Evolutionary conservation across 2,113 vertebrate species (phyloP).

Genomic region (Oncorhynchus tshawytscha): DNA sequence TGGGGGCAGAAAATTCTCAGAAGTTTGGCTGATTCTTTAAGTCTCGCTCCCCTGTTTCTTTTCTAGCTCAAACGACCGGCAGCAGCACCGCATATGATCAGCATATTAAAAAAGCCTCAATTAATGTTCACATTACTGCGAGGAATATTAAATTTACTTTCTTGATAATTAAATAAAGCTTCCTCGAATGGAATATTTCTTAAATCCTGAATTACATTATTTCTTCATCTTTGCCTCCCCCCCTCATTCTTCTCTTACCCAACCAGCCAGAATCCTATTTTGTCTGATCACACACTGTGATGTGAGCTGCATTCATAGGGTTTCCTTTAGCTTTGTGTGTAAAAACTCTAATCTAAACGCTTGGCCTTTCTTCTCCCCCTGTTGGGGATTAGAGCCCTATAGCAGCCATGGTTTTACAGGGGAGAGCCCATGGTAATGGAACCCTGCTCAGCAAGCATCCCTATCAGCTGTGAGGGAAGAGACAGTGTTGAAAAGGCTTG

Average conservation of each 20-base stretch:
- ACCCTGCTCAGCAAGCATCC: slow-evolving; percentile 5
- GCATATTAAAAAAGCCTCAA: slow-evolving; percentile 66
- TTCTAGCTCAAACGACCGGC: slow-evolving; percentile 51
- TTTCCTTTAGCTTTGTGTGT: slow-evolving; percentile 57
- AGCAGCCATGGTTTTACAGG: slow-evolving; percentile 57
- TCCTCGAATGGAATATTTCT: slow-evolving; percentile 49
- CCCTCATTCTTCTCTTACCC: slow-evolving; percentile 37
- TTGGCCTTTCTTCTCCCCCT: slow-evolving; percentile 41
- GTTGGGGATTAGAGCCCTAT: slow-evolving; percentile 60
- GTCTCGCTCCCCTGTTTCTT: slow-evolving; percentile 42
- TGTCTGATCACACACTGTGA: slow-evolving; percentile 64
- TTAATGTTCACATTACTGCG: slow-evolving; percentile 62
- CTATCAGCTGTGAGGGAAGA: slow-evolving; percentile 30
- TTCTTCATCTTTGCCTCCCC: slow-evolving; percentile 37
- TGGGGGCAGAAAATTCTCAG: slow-evolving; percentile 58
- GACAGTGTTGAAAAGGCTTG: slow-evolving; percentile 37
- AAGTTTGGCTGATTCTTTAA: slow-evolving; percentile 46
- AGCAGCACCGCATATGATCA: slow-evolving; percentile 52
- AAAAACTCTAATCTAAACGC: slow-evolving; percentile 55
- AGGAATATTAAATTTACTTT: slow-evolving; percentile 65
- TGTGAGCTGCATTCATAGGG: slow-evolving; percentile 59
- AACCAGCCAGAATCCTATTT: slow-evolving; percentile 53
- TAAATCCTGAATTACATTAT: slow-evolving; percentile 49
- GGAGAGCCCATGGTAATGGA: slow-evolving; percentile 53
- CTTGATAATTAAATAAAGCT: slow-evolving; percentile 67